These are phyloP conservation scores for Cybosia mesomella DNA, from an alignment of 2,888 invertebrate species.

Conservation along the genomic window DNA sequence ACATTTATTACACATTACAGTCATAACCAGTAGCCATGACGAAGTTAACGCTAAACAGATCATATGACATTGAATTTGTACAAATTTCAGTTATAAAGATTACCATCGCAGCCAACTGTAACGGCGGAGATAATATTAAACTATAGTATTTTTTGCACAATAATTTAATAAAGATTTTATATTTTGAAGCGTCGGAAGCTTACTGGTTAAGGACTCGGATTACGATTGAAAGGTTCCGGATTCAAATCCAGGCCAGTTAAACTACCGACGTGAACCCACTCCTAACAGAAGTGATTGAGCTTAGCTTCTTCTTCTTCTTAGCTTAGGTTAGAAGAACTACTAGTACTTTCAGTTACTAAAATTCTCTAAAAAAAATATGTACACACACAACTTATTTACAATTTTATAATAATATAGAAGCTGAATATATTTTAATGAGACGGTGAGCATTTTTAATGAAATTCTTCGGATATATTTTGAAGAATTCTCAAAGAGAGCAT, in stretches of 20 bases:
- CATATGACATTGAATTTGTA: conserved; percentile 2
- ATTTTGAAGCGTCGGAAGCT: not conserved
- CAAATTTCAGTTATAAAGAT: not conserved
- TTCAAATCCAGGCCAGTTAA: no score
- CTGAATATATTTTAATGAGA: not conserved
- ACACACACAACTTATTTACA: no score
- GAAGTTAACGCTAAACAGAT: not conserved
- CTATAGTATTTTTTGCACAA: not conserved
- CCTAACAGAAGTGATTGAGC: no score
- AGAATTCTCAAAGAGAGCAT: not conserved
- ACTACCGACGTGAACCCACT: no score
- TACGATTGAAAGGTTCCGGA: no score
- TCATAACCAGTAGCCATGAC: not conserved
- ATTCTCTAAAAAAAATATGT: no score
- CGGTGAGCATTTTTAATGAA: not conserved
- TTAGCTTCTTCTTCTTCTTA: no score
- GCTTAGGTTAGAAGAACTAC: no score
- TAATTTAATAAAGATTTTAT: not conserved
- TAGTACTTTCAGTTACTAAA: no score
- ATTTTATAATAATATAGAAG: no score
- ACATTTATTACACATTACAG: not conserved
- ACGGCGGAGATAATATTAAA: not conserved
- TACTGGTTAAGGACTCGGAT: no score
- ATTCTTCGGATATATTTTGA: conserved; percentile 1
- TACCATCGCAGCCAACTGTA: not conserved